These are phyloP conservation scores for Eurytoma adleriae DNA, from an alignment of 2,888 invertebrate species.

Conservation along the genomic window DNA sequence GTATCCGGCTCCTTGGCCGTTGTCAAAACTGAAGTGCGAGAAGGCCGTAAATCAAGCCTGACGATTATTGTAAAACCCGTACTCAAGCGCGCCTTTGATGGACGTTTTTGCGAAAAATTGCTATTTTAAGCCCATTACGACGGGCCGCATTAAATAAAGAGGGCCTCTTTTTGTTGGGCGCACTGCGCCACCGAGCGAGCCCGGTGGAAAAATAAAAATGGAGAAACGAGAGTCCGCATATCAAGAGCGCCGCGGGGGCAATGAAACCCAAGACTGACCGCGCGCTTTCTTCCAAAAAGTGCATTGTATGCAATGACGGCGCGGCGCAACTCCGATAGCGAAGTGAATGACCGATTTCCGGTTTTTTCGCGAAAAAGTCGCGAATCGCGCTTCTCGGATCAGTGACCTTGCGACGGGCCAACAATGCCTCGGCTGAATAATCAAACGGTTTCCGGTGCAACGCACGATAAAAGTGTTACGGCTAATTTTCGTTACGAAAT, in stretches of 20 bases:
- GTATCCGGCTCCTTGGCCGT: neutral
- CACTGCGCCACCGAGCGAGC: too few species aligned
- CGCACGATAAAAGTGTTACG: conserved; percentile 43
- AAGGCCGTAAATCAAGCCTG: conserved; percentile 21
- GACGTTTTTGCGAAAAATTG: neutral
- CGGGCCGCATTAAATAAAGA: too few species aligned
- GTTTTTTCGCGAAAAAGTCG: conserved; percentile 61
- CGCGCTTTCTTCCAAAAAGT: conserved; percentile 18
- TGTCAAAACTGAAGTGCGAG: conserved; percentile 22
- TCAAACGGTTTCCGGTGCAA: conserved; percentile 69
- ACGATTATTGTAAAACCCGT: conserved; percentile 27
- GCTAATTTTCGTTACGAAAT: neutral
- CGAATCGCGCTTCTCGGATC: conserved; percentile 60
- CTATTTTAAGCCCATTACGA: too few species aligned
- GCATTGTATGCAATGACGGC: conserved; percentile 45
- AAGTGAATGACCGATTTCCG: conserved; percentile 61
- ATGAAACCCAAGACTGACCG: conserved; percentile 4
- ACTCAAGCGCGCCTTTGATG: conserved; percentile 10
- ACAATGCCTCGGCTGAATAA: conserved; percentile 70
- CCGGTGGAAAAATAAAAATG: neutral
- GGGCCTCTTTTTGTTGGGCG: too few species aligned
- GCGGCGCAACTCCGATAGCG: neutral
- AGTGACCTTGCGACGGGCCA: conserved; percentile 66
- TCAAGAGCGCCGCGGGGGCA: neutral
- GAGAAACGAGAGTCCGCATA: conserved; percentile 4